These are phyloP conservation scores for Dunckerocampus dactyliophorus DNA, from an alignment of 2,113 vertebrate genomes.

Conservation along the genomic window DNA sequence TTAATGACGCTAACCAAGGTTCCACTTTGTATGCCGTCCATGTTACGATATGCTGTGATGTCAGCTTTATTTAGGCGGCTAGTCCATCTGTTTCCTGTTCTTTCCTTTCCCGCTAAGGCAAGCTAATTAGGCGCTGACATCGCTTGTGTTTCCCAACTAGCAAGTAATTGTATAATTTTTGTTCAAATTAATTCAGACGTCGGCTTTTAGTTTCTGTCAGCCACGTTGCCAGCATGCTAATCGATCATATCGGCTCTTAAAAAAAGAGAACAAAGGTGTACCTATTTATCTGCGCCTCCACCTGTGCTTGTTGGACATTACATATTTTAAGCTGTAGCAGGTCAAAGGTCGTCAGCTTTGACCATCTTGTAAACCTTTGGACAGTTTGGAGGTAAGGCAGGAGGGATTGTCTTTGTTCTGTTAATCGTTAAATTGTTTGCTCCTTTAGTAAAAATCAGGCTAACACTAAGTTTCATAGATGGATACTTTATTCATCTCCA, in stretches of 20 bases:
- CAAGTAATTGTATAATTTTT: too few species aligned
- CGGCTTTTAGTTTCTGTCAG: neutral
- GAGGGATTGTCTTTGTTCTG: constrained; percentile 5
- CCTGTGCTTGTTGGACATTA: constrained; percentile 41
- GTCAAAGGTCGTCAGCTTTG: constrained; percentile 43
- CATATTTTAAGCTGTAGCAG: constrained; percentile 35
- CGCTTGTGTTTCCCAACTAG: too few species aligned
- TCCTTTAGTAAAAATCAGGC: neutral
- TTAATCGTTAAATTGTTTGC: constrained; percentile 4
- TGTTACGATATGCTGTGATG: too few species aligned
- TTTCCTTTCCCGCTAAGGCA: too few species aligned
- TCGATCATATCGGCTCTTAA: constrained; percentile 4
- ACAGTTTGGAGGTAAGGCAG: constrained; percentile 13
- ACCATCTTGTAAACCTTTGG: constrained; percentile 46
- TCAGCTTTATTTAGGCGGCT: too few species aligned
- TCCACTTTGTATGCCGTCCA: too few species aligned
- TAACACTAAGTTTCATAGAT: neutral
- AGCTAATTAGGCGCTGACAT: too few species aligned
- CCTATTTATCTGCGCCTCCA: constrained; percentile 16
- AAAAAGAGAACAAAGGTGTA: constrained; percentile 35
- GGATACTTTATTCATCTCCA: too few species aligned
- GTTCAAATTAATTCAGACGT: too few species aligned
- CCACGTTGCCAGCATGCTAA: neutral
- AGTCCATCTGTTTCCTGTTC: too few species aligned
- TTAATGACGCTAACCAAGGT: too few species aligned